phyloP scores from a whole-genome alignment of 1,140 invertebrate genomes.

The Trachymyrmex septentrionalis region DNA sequence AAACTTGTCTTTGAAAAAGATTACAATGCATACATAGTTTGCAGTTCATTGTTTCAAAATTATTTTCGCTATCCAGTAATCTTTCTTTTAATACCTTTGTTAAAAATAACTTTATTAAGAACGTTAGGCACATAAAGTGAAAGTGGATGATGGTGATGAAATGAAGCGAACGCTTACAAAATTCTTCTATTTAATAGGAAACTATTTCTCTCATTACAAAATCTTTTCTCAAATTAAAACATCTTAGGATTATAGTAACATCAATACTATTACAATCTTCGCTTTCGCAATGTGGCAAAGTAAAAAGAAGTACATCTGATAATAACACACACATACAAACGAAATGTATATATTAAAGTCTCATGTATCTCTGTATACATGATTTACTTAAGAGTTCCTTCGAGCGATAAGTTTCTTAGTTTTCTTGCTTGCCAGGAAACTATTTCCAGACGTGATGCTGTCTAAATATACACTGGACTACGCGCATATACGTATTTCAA shows the following conservation, averaged over 20 bases:
- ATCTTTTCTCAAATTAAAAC: conserved; percentile 8
- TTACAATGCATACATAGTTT: background rate
- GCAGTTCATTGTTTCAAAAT: background rate
- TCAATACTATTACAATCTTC: conserved; percentile 10
- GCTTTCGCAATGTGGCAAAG: conserved; percentile 11
- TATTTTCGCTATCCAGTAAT: conserved; percentile 44
- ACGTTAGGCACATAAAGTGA: conserved; percentile 25
- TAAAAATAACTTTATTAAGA: conserved; percentile 57
- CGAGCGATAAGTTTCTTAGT: conserved; percentile 39
- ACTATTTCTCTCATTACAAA: conserved; percentile 39
- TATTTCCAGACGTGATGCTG: conserved; percentile 80
- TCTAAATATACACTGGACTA: conserved; percentile 78
- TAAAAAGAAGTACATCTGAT: conserved; percentile 12
- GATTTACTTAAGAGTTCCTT: conserved; percentile 30
- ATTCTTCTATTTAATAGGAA: conserved; percentile 46
- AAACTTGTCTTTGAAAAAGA: background rate
- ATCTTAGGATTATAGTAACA: conserved; percentile 9
- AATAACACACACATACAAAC: background rate
- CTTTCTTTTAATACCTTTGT: conserved; percentile 41
- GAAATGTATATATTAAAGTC: background rate
- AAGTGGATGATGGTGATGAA: conserved; percentile 38
- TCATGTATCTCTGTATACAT: conserved; percentile 25
- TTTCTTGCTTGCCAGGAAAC: conserved; percentile 73
- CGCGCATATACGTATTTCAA: conserved; percentile 45
- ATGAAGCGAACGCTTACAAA: conserved; percentile 47